Evolutionary conservation across 2,113 vertebrate species (phyloP).

Genomic region (Platysternon megacephalum): DNA sequence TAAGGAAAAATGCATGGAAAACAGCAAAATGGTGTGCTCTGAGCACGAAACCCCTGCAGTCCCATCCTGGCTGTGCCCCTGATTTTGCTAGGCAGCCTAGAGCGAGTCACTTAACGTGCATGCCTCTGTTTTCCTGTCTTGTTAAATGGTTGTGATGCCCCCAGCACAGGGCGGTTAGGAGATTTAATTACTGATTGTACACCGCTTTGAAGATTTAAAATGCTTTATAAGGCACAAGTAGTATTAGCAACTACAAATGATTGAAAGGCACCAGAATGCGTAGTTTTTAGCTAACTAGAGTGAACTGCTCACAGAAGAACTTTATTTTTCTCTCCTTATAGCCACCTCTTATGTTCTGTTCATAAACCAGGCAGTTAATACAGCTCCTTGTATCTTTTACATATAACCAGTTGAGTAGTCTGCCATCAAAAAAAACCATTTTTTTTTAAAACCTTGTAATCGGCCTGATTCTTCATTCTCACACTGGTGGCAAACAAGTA

Average conservation of each 20-base stretch:
- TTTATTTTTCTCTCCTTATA: not conserved
- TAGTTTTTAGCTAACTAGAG: not conserved
- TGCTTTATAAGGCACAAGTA: not conserved
- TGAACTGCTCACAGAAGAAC: fast-evolving
- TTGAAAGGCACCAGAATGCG: not conserved
- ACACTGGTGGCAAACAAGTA: not conserved
- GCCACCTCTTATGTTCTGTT: not conserved
- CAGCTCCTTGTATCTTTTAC: not conserved
- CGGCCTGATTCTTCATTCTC: not conserved
- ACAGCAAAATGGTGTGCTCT: not conserved
- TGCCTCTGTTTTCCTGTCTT: not conserved
- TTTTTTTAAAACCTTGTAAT: not conserved
- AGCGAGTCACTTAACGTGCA: not conserved
- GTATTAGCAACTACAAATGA: not conserved
- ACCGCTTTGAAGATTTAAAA: not conserved
- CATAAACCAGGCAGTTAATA: not conserved
- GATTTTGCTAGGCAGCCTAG: not conserved
- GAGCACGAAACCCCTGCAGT: not conserved
- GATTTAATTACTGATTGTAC: not conserved
- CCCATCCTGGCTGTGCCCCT: not conserved
- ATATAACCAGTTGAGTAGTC: not conserved
- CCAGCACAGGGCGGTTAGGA: not conserved
- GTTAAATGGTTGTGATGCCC: not conserved
- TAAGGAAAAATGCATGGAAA: not conserved
- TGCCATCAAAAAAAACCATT: not conserved